Percentiles rank a stretch among this genome's conserved stretches.
Conservation (phyloP, 2,113 vertebrate genomes). For the Nanorana parkeri region DNA sequence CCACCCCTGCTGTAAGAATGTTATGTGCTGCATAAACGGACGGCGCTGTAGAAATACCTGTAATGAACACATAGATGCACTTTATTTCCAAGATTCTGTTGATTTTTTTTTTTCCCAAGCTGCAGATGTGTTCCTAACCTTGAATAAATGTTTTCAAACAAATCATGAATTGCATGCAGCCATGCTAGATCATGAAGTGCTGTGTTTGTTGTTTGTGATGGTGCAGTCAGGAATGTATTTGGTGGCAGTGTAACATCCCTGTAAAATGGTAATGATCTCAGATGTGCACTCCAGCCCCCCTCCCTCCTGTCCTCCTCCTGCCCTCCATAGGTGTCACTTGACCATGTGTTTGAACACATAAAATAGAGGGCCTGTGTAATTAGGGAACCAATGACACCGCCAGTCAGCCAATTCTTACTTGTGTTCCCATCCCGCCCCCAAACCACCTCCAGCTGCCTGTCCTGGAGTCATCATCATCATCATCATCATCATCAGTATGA, state of each 20-base stretch:
- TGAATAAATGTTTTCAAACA: too few species aligned
- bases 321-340: conserved; percentile 1
- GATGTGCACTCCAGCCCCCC: background rate
- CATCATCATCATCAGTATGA: conserved; percentile 49
- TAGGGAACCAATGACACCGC: conserved; percentile 17
- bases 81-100: too few species aligned
- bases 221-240: background rate
- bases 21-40: too few species aligned
- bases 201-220: too few species aligned
- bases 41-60: too few species aligned
- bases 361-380: background rate
- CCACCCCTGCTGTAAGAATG: too few species aligned
- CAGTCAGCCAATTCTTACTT: conserved; percentile 16
- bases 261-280: conserved; percentile 19
- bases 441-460: conserved; percentile 7
- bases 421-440: conserved; percentile 38
- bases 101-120: too few species aligned
- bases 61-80: too few species aligned
- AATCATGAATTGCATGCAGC: too few species aligned
- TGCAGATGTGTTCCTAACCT: too few species aligned
- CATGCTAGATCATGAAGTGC: too few species aligned
- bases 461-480: conserved; percentile 37
- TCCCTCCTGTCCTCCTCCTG: too few species aligned
- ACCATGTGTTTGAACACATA: conserved; percentile 31
- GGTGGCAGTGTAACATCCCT: conserved; percentile 4